Evolutionary conservation across 2,888 invertebrate species (phyloP).

Genomic region (Protodeltote pygarga): DNA sequence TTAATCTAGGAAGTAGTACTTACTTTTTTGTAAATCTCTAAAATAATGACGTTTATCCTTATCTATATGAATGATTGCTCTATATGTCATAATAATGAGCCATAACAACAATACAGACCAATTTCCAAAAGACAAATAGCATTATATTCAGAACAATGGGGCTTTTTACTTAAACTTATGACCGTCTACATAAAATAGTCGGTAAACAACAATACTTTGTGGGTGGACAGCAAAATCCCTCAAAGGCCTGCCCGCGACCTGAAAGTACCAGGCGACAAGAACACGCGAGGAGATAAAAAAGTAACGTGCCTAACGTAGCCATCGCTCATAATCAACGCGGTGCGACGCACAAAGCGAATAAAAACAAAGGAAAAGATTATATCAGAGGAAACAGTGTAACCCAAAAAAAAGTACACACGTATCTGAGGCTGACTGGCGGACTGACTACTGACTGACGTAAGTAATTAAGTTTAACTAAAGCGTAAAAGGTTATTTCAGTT

Average conservation of each 20-base stretch:
- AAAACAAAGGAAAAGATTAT: slow-evolving; percentile 45
- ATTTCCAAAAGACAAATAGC: slow-evolving; percentile 22
- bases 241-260: slow-evolving; percentile 28
- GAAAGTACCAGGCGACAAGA: slow-evolving; percentile 36
- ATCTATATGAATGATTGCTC: no score
- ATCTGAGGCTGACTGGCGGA: neutral
- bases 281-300: slow-evolving; percentile 37
- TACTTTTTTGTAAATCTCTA: no score
- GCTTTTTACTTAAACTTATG: slow-evolving; percentile 13
- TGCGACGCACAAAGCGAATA: slow-evolving; percentile 51
- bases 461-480: no score
- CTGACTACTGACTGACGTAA: neutral
- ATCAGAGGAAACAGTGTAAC: slow-evolving; percentile 7
- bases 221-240: slow-evolving; percentile 39
- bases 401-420: slow-evolving; percentile 12
- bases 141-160: slow-evolving; percentile 33
- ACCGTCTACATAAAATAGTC: slow-evolving; percentile 13
- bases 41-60: no score
- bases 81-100: slow-evolving; percentile 1
- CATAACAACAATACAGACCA: slow-evolving; percentile 17
- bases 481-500: no score
- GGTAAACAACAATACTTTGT: slow-evolving; percentile 35
- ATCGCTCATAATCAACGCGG: slow-evolving; percentile 43
- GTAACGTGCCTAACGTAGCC: slow-evolving; percentile 15
- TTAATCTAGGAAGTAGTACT: no score